Evolutionary conservation across 2,797 vertebrate species (phyloP).

Genomic region (Xenentodon cancila): DNA sequence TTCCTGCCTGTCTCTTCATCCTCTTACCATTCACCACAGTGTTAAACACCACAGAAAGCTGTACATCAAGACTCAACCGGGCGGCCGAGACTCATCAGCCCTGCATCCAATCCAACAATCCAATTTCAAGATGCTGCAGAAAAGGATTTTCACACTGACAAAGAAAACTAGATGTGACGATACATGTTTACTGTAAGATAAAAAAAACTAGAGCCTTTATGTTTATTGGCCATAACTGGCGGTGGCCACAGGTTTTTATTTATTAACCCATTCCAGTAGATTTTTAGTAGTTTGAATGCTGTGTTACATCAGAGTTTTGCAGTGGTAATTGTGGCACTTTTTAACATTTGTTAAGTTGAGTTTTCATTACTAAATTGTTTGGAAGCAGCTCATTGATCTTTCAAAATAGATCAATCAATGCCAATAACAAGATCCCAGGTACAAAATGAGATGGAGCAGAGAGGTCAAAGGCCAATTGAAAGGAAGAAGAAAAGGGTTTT

Average conservation of each 20-base stretch:
- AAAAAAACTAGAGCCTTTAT: slow-evolving; percentile 10
- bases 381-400: too few species aligned
- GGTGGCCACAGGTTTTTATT: slow-evolving; percentile 7
- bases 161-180: slow-evolving; percentile 35
- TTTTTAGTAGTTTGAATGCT: too few species aligned
- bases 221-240: background rate
- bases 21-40: slow-evolving; percentile 63
- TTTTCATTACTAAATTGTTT: too few species aligned
- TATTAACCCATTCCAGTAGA: background rate
- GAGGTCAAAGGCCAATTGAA: too few species aligned
- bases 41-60: slow-evolving; percentile 65
- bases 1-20: slow-evolving; percentile 72
- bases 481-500: too few species aligned
- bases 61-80: slow-evolving; percentile 62
- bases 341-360: too few species aligned
- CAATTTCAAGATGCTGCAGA: slow-evolving; percentile 39
- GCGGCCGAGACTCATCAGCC: slow-evolving; percentile 27
- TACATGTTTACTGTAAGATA: slow-evolving; percentile 18
- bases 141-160: slow-evolving; percentile 33
- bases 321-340: too few species aligned
- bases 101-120: slow-evolving; percentile 20
- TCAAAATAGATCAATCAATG: too few species aligned
- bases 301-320: too few species aligned
- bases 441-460: too few species aligned
- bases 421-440: too few species aligned